Evolutionary conservation across 1,140 invertebrate genomes (phyloP), one percentile per base, ranked within the genome.

Genomic region (Megathymus violae): DNA sequence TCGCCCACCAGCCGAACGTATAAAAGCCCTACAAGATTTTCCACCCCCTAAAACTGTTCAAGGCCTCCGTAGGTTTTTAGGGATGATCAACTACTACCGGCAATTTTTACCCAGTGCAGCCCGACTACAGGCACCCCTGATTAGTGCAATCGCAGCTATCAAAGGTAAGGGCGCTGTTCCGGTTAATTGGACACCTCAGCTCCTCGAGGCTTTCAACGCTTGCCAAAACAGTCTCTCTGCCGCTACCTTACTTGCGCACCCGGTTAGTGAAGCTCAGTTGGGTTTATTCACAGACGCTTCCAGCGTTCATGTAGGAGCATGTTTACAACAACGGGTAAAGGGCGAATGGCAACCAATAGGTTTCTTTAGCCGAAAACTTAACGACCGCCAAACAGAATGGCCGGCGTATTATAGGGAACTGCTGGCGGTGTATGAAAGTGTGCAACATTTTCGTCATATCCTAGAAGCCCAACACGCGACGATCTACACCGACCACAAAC

Each of bases 401-500:
- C 70, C 64, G 11, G 48, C 67, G 11, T 73, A 71, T 10, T 64
- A 76, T 31, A 17, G 66, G 1, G 91, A 93, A 69, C 65, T 93
- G 0, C 51, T 92, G 7, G 27, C 27, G 7, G 27, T 31, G 9
- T 31, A 31, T 10, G 51, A 67, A 5, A 73, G 77, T 15, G 65
- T 92, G 0, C 76, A 87, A 62, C 78, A 88, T 48, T 93, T 93
- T 62, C 69, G 73, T 3, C 76, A 91, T 50, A 71, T 88, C 14
- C 14, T 93, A 0, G 81, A 84, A 50, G 75, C 52, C 0, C 52
- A 71, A 54, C 17, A 69, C 7, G 81, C 81, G 10, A 72, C 44
- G 0, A 82, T 91, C 4, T 86, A 47, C 25, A 92, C 87, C 0
- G 90, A 92, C 43, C 91, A 92, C 47, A 85, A 85, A 50, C 88